phyloP scores from a whole-genome alignment of 2,888 invertebrate species.

The Scrobipalpa costella region DNA sequence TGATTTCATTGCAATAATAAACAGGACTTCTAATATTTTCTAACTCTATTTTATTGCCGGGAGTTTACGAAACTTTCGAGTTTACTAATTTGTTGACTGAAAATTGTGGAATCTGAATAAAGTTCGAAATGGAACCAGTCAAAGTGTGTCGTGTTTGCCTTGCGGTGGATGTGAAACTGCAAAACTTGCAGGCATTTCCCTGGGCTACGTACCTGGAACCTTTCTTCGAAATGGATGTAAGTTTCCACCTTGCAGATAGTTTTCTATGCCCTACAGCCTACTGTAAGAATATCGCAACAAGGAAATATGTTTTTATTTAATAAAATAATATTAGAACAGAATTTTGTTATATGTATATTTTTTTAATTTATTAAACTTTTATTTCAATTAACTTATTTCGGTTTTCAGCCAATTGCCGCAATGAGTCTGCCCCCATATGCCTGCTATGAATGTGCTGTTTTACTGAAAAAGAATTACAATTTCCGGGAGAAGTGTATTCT shows the following conservation, averaged over 20 bases:
- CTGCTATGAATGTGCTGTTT: slow-evolving; percentile 61
- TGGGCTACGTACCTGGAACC: slow-evolving; percentile 57
- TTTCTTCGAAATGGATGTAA: slow-evolving; percentile 60
- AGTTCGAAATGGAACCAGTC: slow-evolving; percentile 52
- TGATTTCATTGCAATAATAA: background rate
- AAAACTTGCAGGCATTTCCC: slow-evolving; percentile 52
- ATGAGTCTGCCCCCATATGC: slow-evolving; percentile 52
- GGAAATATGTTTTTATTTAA: too few relatives aligned
- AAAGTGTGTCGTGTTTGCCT: slow-evolving; percentile 70
- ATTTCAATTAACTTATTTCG: too few relatives aligned
- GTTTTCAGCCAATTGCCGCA: slow-evolving; percentile 47
- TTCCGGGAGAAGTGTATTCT: slow-evolving; percentile 59
- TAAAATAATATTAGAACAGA: too few relatives aligned
- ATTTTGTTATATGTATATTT: too few relatives aligned
- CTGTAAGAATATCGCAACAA: too few relatives aligned
- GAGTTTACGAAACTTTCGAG: slow-evolving; percentile 47
- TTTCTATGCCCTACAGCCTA: too few relatives aligned
- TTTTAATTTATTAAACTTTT: slow-evolving; percentile 18
- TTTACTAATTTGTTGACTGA: slow-evolving; percentile 29
- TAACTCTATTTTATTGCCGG: slow-evolving; percentile 62
- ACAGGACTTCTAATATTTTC: slow-evolving; percentile 69
- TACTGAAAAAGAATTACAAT: slow-evolving; percentile 57
- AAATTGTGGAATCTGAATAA: slow-evolving; percentile 24
- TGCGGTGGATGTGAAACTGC: slow-evolving; percentile 57
- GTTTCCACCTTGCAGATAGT: too few relatives aligned